Conservation (phyloP, 35 echinoderm and acorn worm genomes). For the Chiridota heheva region DNA sequence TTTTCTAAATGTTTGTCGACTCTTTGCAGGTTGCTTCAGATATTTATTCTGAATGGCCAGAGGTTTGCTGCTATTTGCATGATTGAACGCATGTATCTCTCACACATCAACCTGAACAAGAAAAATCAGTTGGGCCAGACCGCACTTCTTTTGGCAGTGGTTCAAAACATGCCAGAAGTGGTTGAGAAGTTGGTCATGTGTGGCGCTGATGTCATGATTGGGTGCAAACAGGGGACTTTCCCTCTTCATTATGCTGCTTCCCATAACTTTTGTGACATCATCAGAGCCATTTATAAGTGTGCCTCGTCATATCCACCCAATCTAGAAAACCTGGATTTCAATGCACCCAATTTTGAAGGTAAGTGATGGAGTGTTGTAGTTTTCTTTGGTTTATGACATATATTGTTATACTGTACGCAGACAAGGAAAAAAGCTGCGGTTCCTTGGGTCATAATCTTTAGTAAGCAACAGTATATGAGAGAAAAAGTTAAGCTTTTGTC, state of each 20-base stretch:
- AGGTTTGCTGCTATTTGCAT: background rate
- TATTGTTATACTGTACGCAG: no score
- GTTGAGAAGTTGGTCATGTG: background rate
- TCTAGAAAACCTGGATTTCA: constrained; percentile 30
- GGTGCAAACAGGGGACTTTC: constrained; percentile 23
- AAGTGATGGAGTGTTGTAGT: no score
- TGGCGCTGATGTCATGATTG: constrained; percentile 2
- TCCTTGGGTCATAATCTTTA: no score
- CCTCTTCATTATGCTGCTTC: constrained; percentile 35
- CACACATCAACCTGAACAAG: background rate
- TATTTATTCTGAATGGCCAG: background rate
- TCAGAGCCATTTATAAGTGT: background rate
- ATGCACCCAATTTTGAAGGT: no score
- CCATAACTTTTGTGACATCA: constrained; percentile 1
- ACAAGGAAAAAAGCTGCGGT: no score
- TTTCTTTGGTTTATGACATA: no score
- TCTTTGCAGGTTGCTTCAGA: constrained; percentile 6
- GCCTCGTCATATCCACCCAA: background rate
- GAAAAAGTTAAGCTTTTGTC: no score
- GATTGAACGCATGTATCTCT: constrained; percentile 5
- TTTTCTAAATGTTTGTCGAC: background rate
- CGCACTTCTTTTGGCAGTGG: constrained; percentile 22
- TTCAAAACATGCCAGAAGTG: constrained; percentile 26
- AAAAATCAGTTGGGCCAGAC: constrained; percentile 18
- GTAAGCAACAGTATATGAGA: no score